These are phyloP conservation scores for Scaptodrosophila latifasciaeformis DNA, from an alignment of 2,888 invertebrate genomes.

Conservation along the genomic window DNA sequence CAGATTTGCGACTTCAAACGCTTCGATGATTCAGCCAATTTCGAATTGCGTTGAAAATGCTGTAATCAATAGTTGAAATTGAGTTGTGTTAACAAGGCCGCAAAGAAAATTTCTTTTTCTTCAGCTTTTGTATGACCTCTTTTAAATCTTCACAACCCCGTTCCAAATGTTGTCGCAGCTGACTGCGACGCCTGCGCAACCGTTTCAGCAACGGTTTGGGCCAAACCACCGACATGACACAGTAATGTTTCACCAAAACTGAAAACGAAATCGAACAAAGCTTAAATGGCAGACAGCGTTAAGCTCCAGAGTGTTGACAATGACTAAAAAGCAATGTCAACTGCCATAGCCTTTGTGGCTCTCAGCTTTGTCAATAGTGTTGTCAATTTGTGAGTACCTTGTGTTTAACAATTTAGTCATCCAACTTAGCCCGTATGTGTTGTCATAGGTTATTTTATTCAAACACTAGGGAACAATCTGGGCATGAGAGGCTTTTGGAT, in stretches of 20 bases:
- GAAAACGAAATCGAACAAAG: slow-evolving; percentile 10
- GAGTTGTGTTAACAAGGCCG: too few species aligned
- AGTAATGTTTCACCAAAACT: slow-evolving; percentile 15
- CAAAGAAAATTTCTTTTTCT: too few species aligned
- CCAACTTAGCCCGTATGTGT: too few species aligned
- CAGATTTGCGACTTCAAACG: slow-evolving; percentile 95
- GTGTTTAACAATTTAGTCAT: too few species aligned
- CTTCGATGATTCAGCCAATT: slow-evolving; percentile 87
- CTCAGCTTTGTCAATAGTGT: not conserved
- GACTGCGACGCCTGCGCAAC: slow-evolving; percentile 49
- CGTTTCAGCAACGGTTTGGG: slow-evolving; percentile 52
- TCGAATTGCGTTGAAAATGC: slow-evolving; percentile 87
- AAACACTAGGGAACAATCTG: too few species aligned
- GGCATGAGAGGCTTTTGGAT: too few species aligned
- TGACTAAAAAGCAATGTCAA: slow-evolving; percentile 22
- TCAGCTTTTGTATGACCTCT: too few species aligned
- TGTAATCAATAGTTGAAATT: slow-evolving; percentile 64
- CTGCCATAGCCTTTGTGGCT: not conserved
- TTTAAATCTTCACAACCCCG: slow-evolving; percentile 51
- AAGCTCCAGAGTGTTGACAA: slow-evolving; percentile 10
- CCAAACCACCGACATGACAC: slow-evolving; percentile 40
- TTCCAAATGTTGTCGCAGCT: slow-evolving; percentile 50
- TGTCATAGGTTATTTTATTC: slow-evolving; percentile 3
- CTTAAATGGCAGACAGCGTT: slow-evolving; percentile 13
- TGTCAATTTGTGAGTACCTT: not conserved